phyloP scores from a whole-genome alignment of 2,797 vertebrate genomes.

The Hypotaenidia okinawae region DNA sequence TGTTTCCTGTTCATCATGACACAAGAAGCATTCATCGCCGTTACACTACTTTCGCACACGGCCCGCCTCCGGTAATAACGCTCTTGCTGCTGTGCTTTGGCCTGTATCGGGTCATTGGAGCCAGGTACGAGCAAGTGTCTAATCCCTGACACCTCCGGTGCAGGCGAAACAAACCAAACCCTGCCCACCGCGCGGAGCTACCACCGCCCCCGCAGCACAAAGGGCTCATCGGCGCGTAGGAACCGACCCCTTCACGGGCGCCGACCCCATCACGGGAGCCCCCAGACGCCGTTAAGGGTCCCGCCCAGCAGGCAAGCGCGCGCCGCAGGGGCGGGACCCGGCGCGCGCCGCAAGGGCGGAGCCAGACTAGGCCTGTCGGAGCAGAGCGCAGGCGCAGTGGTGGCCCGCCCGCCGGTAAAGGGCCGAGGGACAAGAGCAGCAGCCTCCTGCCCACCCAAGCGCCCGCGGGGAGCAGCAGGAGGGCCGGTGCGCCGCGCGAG shows the following conservation, averaged over 20 bases:
- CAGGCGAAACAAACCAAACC: neutral
- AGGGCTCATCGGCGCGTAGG: too few relatives aligned
- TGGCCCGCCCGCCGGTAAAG: too few relatives aligned
- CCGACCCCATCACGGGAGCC: too few relatives aligned
- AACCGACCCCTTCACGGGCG: too few relatives aligned
- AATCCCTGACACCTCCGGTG: neutral
- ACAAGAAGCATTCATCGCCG: neutral
- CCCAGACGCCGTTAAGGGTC: too few relatives aligned
- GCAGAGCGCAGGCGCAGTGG: neutral
- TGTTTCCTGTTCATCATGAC: neutral
- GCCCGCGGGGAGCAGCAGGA: neutral
- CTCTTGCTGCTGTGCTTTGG: neutral
- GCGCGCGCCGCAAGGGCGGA: neutral
- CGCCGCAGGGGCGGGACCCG: neutral
- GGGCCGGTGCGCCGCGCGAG: neutral
- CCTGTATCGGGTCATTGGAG: too few relatives aligned
- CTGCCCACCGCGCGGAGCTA: neutral
- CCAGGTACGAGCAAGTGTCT: neutral
- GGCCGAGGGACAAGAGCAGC: too few relatives aligned
- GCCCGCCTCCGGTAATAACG: fast-evolving
- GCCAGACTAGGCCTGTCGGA: neutral
- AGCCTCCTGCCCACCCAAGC: too few relatives aligned
- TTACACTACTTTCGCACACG: fast-evolving
- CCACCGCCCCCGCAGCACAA: fast-evolving
- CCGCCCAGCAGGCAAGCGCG: fast-evolving